Evolutionary conservation across 2,797 vertebrate species (phyloP), one percentile per base, ranked within the genome.

Genomic region (Miichthys miiuy): DNA sequence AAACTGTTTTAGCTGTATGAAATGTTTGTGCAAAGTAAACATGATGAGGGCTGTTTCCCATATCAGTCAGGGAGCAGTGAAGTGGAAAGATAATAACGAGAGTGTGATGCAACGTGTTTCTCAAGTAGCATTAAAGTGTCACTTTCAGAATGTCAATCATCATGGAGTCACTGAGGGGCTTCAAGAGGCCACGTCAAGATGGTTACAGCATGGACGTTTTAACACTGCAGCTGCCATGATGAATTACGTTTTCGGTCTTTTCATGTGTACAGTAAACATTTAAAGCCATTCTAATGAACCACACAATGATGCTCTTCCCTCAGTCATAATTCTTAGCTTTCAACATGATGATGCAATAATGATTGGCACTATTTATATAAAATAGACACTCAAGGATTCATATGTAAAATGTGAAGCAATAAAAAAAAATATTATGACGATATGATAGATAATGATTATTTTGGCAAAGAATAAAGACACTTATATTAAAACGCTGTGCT

Each of bases 51-150:
- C 56, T 71, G 34, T 80, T 79, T 75, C 46, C 58, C 48, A 69
- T 64, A 77, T 70, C 72, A 60, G 62, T 56, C 56, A 34, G 68
- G 78, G 81, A 83, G 73, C 73, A 66, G 48, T 77, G 80, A 86
- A 88, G 88, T 88, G 87, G 90, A 89, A 64, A 68, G 68, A 89
- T 91, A 89, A 92, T 92, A 89, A 90, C 20, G 61, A 54, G 77
- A 81, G 83, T 17, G 65, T 54, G 34, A 80, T 75, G 56, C 77
- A 82, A 75, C 85, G 79, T 75, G 77, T 75, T 89, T 85, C 86
- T 92, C 84, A 89, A 94, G 90, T 80, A 86, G 81, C 79, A 48
- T 82, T 82, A 69, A 84, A 90, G 89, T 87, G 84, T 86, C 83
- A 80, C 84, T 91, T 85, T 84, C 62, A 71, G 75, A 77, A 76